A percentile compares a stretch with the other conserved stretches of the same genome.
Conservation (phyloP, 2,113 vertebrate genomes). For the Chlorodrepanis virens region DNA sequence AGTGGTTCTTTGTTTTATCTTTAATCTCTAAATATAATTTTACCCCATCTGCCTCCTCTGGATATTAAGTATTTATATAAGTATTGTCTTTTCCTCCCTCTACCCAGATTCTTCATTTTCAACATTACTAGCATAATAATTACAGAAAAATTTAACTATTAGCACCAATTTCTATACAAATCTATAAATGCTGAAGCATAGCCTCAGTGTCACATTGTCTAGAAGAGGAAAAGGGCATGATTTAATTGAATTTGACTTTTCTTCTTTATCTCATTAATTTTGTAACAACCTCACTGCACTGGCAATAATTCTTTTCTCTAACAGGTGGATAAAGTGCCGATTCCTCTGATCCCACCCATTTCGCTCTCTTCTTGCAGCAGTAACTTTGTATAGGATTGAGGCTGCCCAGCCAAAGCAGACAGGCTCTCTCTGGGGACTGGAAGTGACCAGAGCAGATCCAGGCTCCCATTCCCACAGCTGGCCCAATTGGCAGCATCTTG, state of each 20-base stretch:
- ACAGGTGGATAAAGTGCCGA: not conserved
- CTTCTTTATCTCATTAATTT: conserved; percentile 20
- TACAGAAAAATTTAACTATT: conserved; percentile 53
- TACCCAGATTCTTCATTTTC: conserved; percentile 23
- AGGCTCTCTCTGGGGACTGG: not conserved
- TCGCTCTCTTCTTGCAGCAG: not conserved
- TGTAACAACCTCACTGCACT: not conserved
- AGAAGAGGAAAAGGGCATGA: not conserved
- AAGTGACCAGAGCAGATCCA: not conserved
- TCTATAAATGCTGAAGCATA: conserved; percentile 8
- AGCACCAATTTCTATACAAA: conserved; percentile 22
- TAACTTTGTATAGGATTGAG: accelerated
- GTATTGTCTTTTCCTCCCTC: not conserved
- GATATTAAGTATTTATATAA: conserved; percentile 47
- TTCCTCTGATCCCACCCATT: not conserved
- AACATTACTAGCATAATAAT: not conserved
- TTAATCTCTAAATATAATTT: conserved; percentile 27
- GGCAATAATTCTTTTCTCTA: not conserved
- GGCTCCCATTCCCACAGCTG: not conserved
- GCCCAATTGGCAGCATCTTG: not conserved
- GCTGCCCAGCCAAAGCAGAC: not conserved
- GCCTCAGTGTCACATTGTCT: not conserved
- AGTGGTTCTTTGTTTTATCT: not conserved
- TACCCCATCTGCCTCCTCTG: conserved; percentile 13
- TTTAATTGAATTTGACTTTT: conserved; percentile 40